Evolutionary conservation across 2,888 invertebrate genomes (phyloP).

Genomic region (Pantelozetes paolii): DNA sequence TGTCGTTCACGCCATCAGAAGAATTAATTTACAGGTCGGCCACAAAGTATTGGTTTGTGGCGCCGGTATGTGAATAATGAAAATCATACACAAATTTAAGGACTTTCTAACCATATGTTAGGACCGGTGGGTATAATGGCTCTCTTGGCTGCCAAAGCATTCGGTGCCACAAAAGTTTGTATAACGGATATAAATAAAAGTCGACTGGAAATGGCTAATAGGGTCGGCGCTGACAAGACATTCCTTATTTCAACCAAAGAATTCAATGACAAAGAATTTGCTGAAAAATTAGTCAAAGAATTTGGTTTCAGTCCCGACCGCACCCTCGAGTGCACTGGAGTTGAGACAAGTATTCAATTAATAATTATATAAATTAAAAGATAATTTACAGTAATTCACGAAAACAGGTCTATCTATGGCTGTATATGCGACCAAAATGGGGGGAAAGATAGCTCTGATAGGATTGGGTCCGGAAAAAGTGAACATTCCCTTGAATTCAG

Average conservation of each 20-base stretch:
- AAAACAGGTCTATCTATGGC: slow-evolving; percentile 62
- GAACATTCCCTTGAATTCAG: slow-evolving; percentile 38
- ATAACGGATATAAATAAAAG: slow-evolving; percentile 51
- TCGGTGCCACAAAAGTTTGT: slow-evolving; percentile 50
- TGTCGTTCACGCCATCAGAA: slow-evolving; percentile 70
- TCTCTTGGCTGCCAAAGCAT: slow-evolving; percentile 50
- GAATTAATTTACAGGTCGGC: slow-evolving; percentile 57
- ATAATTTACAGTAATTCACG: background rate
- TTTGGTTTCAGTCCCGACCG: slow-evolving; percentile 60
- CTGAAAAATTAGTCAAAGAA: slow-evolving; percentile 56
- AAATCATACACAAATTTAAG: background rate
- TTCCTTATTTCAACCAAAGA: slow-evolving; percentile 49
- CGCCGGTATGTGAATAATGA: slow-evolving; percentile 47
- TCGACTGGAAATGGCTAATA: slow-evolving; percentile 52
- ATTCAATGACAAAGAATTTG: background rate
- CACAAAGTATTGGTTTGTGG: slow-evolving; percentile 53
- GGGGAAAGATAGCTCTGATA: slow-evolving; percentile 39
- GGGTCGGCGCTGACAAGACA: slow-evolving; percentile 52
- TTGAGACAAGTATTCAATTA: slow-evolving; percentile 69
- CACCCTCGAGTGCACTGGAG: slow-evolving; percentile 83
- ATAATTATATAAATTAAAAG: slow-evolving; percentile 65
- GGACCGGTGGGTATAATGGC: slow-evolving; percentile 51
- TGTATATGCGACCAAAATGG: slow-evolving; percentile 54
- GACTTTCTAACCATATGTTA: slow-evolving; percentile 40
- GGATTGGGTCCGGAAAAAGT: slow-evolving; percentile 40